Evolutionary conservation across 2,888 invertebrate genomes (phyloP).

Genomic region (Toxonevra muliebris): DNA sequence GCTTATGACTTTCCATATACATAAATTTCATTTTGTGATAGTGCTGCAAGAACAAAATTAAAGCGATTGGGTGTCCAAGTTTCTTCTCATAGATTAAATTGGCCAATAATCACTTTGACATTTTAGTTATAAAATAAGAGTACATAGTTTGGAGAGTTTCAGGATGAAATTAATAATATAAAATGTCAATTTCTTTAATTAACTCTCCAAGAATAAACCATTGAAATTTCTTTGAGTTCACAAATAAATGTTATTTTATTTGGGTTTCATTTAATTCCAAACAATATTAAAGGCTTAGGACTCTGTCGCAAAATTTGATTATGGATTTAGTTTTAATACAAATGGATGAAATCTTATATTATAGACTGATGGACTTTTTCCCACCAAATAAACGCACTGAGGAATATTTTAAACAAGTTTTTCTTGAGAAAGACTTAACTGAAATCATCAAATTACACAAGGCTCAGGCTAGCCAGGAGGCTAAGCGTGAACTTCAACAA

Average conservation of each 20-base stretch:
- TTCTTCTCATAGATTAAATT: conserved; percentile 32
- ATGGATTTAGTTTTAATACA: neutral
- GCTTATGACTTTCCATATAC: conserved; percentile 6
- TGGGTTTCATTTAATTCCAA: conserved; percentile 53
- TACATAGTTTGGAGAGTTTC: conserved; percentile 47
- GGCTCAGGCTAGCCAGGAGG: conserved; percentile 84
- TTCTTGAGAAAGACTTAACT: conserved; percentile 81
- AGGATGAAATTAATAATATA: conserved; percentile 49
- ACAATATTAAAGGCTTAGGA: conserved; percentile 38
- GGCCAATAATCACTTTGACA: conserved; percentile 33
- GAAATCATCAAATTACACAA: conserved; percentile 84
- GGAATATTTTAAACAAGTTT: conserved; percentile 83
- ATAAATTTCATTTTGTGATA: conserved; percentile 22
- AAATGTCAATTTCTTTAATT: conserved; percentile 58
- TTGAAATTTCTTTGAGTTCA: conserved; percentile 51
- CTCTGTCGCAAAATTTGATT: neutral
- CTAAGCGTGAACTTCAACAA: conserved; percentile 81
- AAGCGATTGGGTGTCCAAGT: conserved; percentile 35
- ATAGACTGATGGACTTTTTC: conserved; percentile 89
- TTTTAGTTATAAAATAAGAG: neutral
- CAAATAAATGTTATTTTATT: conserved; percentile 51
- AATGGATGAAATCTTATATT: conserved; percentile 25
- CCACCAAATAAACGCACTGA: conserved; percentile 93
- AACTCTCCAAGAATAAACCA: conserved; percentile 55
- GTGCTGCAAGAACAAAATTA: conserved; percentile 26